Conservation (phyloP, 2,113 vertebrate species). For the Aegithalos caudatus region DNA sequence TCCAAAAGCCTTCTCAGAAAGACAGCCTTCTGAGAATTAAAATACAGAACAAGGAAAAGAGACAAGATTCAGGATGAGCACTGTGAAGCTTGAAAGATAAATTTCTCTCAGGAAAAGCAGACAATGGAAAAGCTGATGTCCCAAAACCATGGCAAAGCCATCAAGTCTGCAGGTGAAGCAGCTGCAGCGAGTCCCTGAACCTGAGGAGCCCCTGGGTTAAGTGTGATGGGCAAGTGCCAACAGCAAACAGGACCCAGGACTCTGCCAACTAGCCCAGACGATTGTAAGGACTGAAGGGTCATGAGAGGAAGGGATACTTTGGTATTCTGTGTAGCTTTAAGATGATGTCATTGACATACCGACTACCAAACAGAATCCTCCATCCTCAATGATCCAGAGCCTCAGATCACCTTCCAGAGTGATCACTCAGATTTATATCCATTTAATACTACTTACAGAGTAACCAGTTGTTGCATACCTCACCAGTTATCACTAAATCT, state of each 20-base stretch:
- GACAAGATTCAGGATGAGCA: not conserved
- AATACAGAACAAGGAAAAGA: not conserved
- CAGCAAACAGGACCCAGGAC: not conserved
- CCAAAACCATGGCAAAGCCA: not conserved
- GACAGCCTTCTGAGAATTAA: not conserved
- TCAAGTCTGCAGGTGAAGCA: not conserved
- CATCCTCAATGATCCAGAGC: not conserved
- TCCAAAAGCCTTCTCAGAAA: not conserved
- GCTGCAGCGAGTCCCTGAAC: not conserved
- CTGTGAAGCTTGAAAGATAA: not conserved
- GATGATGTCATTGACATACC: not conserved
- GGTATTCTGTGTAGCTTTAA: not conserved
- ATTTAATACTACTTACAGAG: not conserved
- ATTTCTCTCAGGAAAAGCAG: not conserved
- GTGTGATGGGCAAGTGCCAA: rapidly evolving
- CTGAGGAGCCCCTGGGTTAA: not conserved
- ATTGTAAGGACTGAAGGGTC: not conserved
- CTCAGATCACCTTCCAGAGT: not conserved
- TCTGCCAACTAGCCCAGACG: not conserved
- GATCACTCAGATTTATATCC: not conserved
- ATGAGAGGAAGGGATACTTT: not conserved
- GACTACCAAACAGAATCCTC: not conserved
- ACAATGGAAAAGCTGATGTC: not conserved
- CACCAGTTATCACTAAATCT: not conserved
- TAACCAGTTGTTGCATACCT: not conserved